Evolutionary conservation across 2,113 vertebrate species (phyloP).

Genomic region (Oncorhynchus tshawytscha): DNA sequence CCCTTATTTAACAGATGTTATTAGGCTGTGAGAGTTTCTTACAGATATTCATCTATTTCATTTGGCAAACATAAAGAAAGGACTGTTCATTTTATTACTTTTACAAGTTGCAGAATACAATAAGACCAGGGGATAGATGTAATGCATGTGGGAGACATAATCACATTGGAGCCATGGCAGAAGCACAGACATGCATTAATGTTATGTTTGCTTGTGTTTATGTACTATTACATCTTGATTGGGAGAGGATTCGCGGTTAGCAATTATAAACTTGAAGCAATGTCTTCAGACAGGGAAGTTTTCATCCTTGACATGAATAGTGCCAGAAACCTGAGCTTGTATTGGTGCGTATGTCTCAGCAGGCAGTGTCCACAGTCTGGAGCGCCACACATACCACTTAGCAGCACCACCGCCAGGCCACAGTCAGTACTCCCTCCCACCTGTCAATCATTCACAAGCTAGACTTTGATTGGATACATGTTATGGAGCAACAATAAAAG

Average conservation of each 20-base stretch:
- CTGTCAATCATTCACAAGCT: slow-evolving; percentile 5
- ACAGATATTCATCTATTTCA: not conserved
- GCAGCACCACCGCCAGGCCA: not conserved
- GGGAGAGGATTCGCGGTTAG: not conserved
- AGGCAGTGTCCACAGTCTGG: slow-evolving; percentile 9
- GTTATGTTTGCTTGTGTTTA: not conserved
- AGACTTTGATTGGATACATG: not conserved
- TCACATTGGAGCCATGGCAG: not conserved
- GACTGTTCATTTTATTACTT: not conserved
- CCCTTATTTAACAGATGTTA: not conserved
- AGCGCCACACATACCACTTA: not conserved
- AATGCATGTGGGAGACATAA: not conserved
- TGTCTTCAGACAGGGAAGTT: not conserved
- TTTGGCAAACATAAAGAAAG: not conserved
- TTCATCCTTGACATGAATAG: not conserved
- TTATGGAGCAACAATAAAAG: not conserved
- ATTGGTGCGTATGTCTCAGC: not conserved
- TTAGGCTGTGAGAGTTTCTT: too few species aligned
- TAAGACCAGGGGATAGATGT: not conserved
- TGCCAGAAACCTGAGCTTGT: not conserved
- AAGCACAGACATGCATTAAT: not conserved
- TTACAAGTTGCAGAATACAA: not conserved
- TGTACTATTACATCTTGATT: not conserved
- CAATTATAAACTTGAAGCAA: not conserved
- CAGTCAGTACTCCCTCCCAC: not conserved